Evolutionary conservation across 2,797 vertebrate species (phyloP).

Genomic region (Bradypodion ventrale): DNA sequence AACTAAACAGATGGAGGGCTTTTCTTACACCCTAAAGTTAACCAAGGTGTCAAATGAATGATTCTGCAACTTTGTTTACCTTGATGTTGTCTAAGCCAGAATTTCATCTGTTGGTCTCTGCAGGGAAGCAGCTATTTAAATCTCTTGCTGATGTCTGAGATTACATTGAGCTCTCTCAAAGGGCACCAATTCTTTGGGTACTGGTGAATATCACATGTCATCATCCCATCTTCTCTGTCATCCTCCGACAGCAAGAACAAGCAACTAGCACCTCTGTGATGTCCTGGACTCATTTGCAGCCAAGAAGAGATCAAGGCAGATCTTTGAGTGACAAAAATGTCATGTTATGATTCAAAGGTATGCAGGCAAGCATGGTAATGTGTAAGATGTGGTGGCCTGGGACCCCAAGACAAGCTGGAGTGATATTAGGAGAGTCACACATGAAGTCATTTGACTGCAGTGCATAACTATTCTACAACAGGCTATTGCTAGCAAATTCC

Average conservation of each 20-base stretch:
- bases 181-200: neutral
- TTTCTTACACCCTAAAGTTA: neutral
- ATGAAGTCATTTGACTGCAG: neutral
- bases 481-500: neutral
- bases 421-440: conserved; percentile 4
- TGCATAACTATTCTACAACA: neutral
- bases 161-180: neutral
- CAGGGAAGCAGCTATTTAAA: neutral
- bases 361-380: neutral
- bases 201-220: neutral
- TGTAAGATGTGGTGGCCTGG: neutral
- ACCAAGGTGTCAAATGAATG: neutral
- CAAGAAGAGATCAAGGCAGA: neutral
- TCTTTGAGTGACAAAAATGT: neutral
- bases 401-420: neutral
- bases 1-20: neutral
- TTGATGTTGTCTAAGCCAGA: neutral
- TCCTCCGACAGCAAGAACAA: neutral
- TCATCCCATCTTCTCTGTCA: neutral
- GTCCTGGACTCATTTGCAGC: neutral
- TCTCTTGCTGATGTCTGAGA: neutral
- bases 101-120: neutral
- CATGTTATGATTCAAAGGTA: neutral
- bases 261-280: neutral
- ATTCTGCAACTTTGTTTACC: neutral